These are phyloP conservation scores for Scarus forsteni DNA, from an alignment of 2,797 vertebrate genomes.

Conservation along the genomic window DNA sequence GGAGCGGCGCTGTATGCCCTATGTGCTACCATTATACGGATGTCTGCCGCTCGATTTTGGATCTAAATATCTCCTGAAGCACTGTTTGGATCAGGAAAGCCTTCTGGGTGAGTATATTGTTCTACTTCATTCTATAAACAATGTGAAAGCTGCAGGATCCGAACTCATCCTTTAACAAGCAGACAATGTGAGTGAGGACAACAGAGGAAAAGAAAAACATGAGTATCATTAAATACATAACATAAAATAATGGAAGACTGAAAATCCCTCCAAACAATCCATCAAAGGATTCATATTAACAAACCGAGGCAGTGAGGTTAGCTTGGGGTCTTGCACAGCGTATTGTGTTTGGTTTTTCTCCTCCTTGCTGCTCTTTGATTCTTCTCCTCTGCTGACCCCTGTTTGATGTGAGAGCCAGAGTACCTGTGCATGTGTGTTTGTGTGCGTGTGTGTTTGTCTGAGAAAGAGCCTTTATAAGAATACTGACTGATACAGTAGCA, in stretches of 20 bases:
- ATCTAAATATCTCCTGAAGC: too few relatives aligned
- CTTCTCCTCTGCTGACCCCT: constrained; percentile 57
- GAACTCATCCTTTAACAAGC: too few relatives aligned
- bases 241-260: background rate
- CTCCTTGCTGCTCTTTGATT: constrained; percentile 62
- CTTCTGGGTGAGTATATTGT: too few relatives aligned
- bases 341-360: constrained; percentile 47
- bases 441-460: constrained; percentile 9
- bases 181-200: background rate
- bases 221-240: background rate
- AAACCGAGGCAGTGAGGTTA: constrained; percentile 33
- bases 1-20: too few relatives aligned
- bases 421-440: constrained; percentile 11
- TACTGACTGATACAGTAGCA: constrained; percentile 32
- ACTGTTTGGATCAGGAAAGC: too few relatives aligned
- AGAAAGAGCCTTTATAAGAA: constrained; percentile 22
- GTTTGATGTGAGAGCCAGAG: constrained; percentile 57
- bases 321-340: constrained; percentile 15
- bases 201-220: background rate
- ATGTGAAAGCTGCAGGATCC: too few relatives aligned
- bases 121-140: too few relatives aligned
- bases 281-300: constrained; percentile 41
- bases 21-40: too few relatives aligned
- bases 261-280: constrained; percentile 10
- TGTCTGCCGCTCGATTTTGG: too few relatives aligned